A percentile compares a stretch with the other conserved stretches of the same genome.
These are phyloP conservation scores for Oreonectes daqikongensis DNA, from an alignment of 2,797 vertebrate species.

Conservation along the genomic window DNA sequence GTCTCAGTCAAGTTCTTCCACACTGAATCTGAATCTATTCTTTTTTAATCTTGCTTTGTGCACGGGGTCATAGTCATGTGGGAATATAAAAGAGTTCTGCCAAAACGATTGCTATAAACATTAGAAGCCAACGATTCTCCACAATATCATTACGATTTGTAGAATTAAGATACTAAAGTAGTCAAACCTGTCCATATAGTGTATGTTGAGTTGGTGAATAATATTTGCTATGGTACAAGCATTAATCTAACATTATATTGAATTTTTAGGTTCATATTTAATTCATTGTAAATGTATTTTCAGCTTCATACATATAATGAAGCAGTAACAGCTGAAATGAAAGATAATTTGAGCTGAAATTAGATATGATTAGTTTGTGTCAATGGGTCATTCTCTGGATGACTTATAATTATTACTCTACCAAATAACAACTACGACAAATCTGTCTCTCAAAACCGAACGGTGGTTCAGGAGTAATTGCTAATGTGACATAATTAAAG, in stretches of 20 bases:
- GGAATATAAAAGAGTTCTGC: too few species aligned
- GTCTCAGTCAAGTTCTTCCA: too few species aligned
- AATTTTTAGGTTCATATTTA: neutral
- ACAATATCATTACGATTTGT: too few species aligned
- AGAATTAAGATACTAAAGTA: too few species aligned
- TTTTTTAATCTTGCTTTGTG: too few species aligned
- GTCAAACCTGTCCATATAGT: too few species aligned
- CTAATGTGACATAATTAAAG: conserved; percentile 13
- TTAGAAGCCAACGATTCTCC: too few species aligned
- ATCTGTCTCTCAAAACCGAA: conserved; percentile 12
- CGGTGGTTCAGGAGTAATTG: neutral
- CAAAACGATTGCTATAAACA: too few species aligned
- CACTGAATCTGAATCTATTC: too few species aligned
- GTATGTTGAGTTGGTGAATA: too few species aligned
- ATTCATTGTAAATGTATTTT: neutral
- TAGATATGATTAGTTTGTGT: conserved; percentile 23
- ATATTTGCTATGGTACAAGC: neutral
- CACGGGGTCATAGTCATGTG: too few species aligned
- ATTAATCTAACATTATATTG: neutral
- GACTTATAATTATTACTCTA: conserved; percentile 25
- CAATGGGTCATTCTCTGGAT: conserved; percentile 7
- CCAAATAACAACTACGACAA: conserved; percentile 2
- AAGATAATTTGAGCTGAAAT: conserved; percentile 20
- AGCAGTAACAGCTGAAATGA: conserved; percentile 5
- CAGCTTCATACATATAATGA: conserved; percentile 1